Conservation (phyloP, 2,888 invertebrate species). For the Pseudococcus jackbeardsleyi region DNA sequence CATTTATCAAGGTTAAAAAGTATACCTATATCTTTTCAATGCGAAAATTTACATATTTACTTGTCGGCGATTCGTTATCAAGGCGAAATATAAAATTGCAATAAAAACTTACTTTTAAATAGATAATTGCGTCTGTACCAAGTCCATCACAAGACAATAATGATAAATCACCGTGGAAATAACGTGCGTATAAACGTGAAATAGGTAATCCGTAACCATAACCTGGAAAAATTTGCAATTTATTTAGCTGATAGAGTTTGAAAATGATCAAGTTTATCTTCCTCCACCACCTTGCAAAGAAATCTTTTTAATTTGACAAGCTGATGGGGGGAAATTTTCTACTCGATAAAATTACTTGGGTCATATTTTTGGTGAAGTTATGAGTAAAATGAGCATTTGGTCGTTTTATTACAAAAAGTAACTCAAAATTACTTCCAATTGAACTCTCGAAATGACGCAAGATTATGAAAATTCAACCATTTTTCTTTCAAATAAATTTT, state of each 20-base stretch:
- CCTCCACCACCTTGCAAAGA: neutral
- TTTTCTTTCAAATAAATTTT: too few species aligned
- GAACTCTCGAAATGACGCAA: too few species aligned
- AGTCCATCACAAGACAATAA: constrained; percentile 95
- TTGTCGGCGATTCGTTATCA: neutral
- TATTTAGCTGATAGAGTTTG: neutral
- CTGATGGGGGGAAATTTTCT: neutral
- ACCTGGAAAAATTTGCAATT: constrained; percentile 70
- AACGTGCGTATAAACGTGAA: constrained; percentile 95
- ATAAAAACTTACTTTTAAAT: constrained; percentile 83
- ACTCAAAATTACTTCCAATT: too few species aligned
- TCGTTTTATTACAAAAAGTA: too few species aligned
- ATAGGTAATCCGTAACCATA: constrained; percentile 98
- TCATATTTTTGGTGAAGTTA: too few species aligned
- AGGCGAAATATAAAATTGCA: neutral
- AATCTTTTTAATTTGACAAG: neutral
- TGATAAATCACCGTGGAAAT: constrained; percentile 97
- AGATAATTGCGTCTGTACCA: constrained; percentile 97
- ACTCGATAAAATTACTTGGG: neutral
- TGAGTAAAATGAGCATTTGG: too few species aligned
- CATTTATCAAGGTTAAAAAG: neutral
- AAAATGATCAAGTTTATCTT: neutral
- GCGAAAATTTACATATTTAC: neutral
- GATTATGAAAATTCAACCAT: too few species aligned
- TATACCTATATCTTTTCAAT: neutral